These are phyloP conservation scores for Coelopa frigida DNA, from an alignment of 1,140 invertebrate species.

Conservation along the genomic window DNA sequence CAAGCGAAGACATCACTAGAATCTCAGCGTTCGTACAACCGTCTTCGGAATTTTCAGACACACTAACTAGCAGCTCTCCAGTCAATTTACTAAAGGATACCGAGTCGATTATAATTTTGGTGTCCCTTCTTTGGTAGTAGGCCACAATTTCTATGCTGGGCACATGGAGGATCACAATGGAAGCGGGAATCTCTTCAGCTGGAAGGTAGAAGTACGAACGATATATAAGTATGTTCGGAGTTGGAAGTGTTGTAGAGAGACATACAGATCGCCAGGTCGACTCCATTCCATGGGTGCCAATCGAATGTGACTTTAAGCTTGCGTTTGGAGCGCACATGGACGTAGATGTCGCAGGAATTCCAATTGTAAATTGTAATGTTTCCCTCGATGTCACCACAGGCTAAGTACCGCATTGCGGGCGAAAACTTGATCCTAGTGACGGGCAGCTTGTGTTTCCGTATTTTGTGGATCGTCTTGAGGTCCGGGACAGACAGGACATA, in stretches of 20 bases:
- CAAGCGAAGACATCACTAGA: constrained; percentile 31
- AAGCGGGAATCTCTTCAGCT: constrained; percentile 28
- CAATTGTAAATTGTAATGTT: constrained; percentile 27
- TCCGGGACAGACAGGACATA: constrained; percentile 18
- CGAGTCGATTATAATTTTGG: constrained; percentile 23
- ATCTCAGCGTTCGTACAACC: constrained; percentile 22
- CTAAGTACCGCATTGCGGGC: constrained; percentile 28
- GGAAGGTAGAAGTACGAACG: not conserved
- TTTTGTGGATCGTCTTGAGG: constrained; percentile 16
- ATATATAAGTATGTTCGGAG: not conserved
- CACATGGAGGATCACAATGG: constrained; percentile 31
- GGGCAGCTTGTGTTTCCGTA: constrained; percentile 19
- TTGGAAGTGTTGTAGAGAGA: not conserved
- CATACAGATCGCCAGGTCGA: constrained; percentile 34
- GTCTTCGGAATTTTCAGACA: constrained; percentile 8
- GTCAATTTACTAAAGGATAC: constrained; percentile 37
- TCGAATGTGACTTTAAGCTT: constrained; percentile 21
- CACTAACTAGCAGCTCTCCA: constrained; percentile 36
- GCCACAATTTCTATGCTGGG: constrained; percentile 30
- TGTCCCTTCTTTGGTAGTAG: constrained; percentile 28
- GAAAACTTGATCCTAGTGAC: constrained; percentile 24
- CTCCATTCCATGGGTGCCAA: constrained; percentile 39
- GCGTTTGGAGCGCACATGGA: constrained; percentile 7
- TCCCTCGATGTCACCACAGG: constrained; percentile 26
- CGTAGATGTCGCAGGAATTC: constrained; percentile 10